Evolutionary conservation across 2,113 vertebrate genomes (phyloP).

Genomic region (Atherinomorus stipes): DNA sequence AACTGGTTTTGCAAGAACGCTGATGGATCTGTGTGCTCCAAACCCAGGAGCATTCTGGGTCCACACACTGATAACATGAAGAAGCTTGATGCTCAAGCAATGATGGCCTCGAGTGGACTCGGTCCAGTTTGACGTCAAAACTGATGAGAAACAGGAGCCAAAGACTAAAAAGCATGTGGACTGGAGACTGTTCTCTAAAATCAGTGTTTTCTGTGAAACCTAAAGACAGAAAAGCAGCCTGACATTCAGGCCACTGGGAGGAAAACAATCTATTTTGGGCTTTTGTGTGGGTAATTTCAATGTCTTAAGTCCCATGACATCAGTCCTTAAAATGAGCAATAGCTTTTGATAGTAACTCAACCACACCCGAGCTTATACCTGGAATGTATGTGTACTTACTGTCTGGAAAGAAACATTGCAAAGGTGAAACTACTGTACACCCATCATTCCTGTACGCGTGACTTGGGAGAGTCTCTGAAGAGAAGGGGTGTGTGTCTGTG

Average conservation of each 20-base stretch:
- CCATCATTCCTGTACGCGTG: slow-evolving; percentile 49
- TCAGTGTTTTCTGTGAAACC: slow-evolving; percentile 28
- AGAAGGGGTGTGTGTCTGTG: slow-evolving; percentile 43
- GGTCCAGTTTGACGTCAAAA: not conserved
- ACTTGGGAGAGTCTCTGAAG: slow-evolving; percentile 52
- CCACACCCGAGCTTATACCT: slow-evolving; percentile 46
- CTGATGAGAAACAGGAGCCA: slow-evolving; percentile 18
- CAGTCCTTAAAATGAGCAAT: slow-evolving; percentile 14
- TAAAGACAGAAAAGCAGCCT: slow-evolving; percentile 12
- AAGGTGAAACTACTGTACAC: slow-evolving; percentile 42
- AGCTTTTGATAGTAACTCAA: slow-evolving; percentile 6
- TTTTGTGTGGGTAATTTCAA: slow-evolving; percentile 22
- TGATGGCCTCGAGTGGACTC: slow-evolving; percentile 2
- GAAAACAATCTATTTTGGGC: slow-evolving; percentile 20
- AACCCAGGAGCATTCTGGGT: slow-evolving; percentile 19
- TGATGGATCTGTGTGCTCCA: slow-evolving; percentile 65
- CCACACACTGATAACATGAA: slow-evolving; percentile 34
- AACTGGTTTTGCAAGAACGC: slow-evolving; percentile 87
- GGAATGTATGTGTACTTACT: slow-evolving; percentile 25
- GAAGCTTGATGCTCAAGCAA: slow-evolving; percentile 24
- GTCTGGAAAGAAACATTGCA: slow-evolving; percentile 57
- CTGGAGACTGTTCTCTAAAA: slow-evolving; percentile 15
- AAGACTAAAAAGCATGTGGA: slow-evolving; percentile 25
- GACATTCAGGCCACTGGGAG: not conserved
- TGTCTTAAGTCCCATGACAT: slow-evolving; percentile 19